Evolutionary conservation across 1,140 invertebrate genomes (phyloP).

Genomic region (Melitaea cinxia): DNA sequence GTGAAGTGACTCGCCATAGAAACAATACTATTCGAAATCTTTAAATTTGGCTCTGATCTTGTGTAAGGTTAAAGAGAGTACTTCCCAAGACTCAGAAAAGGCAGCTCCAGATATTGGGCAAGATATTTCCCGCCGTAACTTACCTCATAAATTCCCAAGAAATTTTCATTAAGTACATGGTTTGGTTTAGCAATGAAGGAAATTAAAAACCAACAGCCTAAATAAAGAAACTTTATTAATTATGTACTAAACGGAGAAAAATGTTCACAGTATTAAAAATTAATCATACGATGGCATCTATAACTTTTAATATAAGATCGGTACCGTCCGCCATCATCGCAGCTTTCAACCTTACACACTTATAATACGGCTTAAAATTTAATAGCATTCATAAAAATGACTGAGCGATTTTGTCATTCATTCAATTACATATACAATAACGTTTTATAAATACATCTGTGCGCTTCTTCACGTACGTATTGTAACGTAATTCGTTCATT

Average conservation of each 20-base stretch:
- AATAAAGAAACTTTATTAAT: conserved; percentile 75
- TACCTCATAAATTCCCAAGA: too few relatives aligned
- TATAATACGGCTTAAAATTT: conserved; percentile 8
- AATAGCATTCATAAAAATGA: conserved; percentile 11
- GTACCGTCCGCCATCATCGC: background rate
- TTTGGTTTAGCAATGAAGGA: too few relatives aligned
- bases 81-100: too few relatives aligned
- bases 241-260: conserved; percentile 66
- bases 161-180: too few relatives aligned
- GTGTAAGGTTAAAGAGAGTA: too few relatives aligned
- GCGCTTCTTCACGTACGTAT: background rate
- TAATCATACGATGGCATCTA: conserved; percentile 70
- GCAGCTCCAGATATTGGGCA: too few relatives aligned
- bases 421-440: conserved; percentile 9
- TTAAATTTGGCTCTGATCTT: too few relatives aligned
- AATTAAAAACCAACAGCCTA: conserved; percentile 45
- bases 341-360: conserved; percentile 9
- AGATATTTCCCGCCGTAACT: too few relatives aligned
- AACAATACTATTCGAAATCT: too few relatives aligned
- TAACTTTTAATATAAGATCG: conserved; percentile 20
- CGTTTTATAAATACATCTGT: conserved; percentile 6
- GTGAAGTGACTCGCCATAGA: too few relatives aligned
- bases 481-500: too few relatives aligned
- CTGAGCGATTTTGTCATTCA: conserved; percentile 11
- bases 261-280: conserved; percentile 61